Percentiles rank a stretch among this genome's conserved stretches.
phyloP scores from a whole-genome alignment of 2,113 vertebrate species.

The Oxyura jamaicensis region DNA sequence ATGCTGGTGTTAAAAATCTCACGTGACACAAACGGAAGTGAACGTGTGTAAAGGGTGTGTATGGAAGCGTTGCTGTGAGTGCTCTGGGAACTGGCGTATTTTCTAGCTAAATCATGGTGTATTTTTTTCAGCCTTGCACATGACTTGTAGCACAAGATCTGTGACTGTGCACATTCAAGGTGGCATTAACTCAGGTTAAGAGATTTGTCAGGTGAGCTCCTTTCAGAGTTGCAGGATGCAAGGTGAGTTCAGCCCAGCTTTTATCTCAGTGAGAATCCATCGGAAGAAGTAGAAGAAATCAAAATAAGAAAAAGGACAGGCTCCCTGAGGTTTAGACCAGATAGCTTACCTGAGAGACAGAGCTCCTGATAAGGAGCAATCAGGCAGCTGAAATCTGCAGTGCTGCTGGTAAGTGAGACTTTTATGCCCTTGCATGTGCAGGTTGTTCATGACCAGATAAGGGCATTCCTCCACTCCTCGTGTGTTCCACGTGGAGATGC shows the following conservation, averaged over 20 bases:
- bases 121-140: not conserved
- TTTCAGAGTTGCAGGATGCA: too few species aligned
- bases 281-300: not conserved
- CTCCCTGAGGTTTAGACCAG: not conserved
- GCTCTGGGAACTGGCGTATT: not conserved
- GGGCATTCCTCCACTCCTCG: not conserved
- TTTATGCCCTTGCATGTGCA: not conserved
- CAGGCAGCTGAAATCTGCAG: not conserved
- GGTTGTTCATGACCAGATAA: not conserved
- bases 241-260: not conserved
- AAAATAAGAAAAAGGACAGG: not conserved
- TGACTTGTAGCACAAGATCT: not conserved
- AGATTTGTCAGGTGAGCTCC: not conserved
- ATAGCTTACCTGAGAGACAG: not conserved
- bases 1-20: not conserved
- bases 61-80: fast-evolving
- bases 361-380: fast-evolving
- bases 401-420: not conserved
- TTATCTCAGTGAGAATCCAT: not conserved
- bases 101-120: not conserved
- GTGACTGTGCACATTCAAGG: not conserved
- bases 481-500: fast-evolving
- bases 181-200: not conserved
- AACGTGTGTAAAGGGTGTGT: fast-evolving
- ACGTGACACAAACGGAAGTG: fast-evolving